Conservation (phyloP, 2,888 invertebrate genomes). For the Noctua fimbriata region DNA sequence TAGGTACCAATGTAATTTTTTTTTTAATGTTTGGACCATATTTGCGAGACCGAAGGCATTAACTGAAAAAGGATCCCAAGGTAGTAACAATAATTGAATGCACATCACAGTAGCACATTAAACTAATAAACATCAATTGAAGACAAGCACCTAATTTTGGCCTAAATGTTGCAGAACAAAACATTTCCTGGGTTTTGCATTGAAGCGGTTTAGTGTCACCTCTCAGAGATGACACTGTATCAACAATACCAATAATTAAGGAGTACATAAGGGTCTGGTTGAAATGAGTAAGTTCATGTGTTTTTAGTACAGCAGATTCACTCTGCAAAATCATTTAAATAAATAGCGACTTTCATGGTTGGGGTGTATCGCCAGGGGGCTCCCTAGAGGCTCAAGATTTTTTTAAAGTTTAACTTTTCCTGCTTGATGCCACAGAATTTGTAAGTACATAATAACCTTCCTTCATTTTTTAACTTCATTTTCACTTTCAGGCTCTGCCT, state of each 20-base stretch:
- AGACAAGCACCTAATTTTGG: not conserved
- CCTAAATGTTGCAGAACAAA: not conserved
- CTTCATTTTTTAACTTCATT: constrained; percentile 13
- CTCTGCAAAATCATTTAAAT: too few relatives aligned
- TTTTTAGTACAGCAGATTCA: not conserved
- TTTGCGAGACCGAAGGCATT: not conserved
- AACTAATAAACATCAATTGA: not conserved
- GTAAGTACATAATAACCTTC: too few relatives aligned
- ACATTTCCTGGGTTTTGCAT: not conserved
- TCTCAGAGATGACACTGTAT: not conserved
- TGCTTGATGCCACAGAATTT: too few relatives aligned
- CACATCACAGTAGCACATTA: not conserved
- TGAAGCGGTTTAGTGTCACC: not conserved
- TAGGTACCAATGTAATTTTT: not conserved
- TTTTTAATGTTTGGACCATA: not conserved
- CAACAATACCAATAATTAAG: constrained; percentile 5
- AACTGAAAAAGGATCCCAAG: not conserved
- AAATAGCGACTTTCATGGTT: too few relatives aligned
- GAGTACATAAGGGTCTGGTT: not conserved
- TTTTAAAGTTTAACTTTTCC: too few relatives aligned
- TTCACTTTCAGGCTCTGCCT: not conserved
- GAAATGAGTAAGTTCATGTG: constrained; percentile 3
- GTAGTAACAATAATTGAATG: constrained; percentile 1
- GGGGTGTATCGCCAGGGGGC: too few relatives aligned
- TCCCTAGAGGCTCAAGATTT: too few relatives aligned